phyloP scores from a whole-genome alignment of 2,797 vertebrate genomes.

The Sparus aurata region DNA sequence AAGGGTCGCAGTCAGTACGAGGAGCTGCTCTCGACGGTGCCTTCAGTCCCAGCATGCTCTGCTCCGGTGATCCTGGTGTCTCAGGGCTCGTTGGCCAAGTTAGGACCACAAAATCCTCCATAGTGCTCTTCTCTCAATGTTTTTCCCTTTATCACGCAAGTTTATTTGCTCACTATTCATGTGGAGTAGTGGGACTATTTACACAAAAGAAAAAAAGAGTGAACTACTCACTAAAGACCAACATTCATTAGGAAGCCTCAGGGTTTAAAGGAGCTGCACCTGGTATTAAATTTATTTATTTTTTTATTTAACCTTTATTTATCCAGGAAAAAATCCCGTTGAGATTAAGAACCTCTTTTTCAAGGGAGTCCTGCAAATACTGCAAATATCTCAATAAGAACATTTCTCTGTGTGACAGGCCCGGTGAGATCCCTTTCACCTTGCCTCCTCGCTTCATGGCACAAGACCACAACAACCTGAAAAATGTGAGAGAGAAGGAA shows the following conservation, averaged over 20 bases:
- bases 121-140: not conserved
- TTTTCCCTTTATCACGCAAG: too few species aligned
- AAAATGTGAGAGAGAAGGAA: slow-evolving; percentile 43
- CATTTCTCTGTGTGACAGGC: slow-evolving; percentile 65
- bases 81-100: slow-evolving; percentile 81
- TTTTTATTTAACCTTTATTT: too few species aligned
- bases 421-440: slow-evolving; percentile 86
- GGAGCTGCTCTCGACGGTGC: slow-evolving; percentile 79
- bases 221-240: too few species aligned
- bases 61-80: slow-evolving; percentile 69
- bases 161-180: not conserved
- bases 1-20: slow-evolving; percentile 74
- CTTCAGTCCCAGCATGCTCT: slow-evolving; percentile 67
- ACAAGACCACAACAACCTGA: slow-evolving; percentile 63
- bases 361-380: too few species aligned
- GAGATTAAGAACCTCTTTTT: too few species aligned
- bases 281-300: too few species aligned
- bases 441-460: slow-evolving; percentile 86
- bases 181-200: not conserved
- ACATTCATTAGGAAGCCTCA: too few species aligned
- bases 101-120: not conserved
- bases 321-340: too few species aligned
- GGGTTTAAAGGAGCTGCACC: too few species aligned
- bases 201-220: too few species aligned
- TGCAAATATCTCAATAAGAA: not conserved